Conservation (phyloP, 30 jellyfish, hydroid and myxozoan genomes). For the Hydractinia echinata region DNA sequence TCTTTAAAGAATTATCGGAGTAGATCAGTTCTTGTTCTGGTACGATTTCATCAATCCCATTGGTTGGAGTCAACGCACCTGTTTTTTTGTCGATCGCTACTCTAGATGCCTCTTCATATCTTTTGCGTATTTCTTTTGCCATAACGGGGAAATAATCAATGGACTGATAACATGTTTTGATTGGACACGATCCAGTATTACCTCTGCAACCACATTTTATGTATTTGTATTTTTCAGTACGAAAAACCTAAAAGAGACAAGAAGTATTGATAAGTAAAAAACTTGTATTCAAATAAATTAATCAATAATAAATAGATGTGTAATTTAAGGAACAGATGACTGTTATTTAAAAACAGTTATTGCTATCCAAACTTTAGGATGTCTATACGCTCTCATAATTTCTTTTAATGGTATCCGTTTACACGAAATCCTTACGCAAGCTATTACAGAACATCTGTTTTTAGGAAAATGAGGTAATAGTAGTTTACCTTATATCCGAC, state of each 20-base stretch:
- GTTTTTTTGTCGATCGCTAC: neutral
- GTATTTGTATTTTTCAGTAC: neutral
- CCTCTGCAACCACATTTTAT: neutral
- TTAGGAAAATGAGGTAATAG: neutral
- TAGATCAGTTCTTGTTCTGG: constrained; percentile 1
- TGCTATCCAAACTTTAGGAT: too few species aligned
- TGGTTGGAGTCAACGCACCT: neutral
- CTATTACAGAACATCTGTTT: neutral
- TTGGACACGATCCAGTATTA: neutral
- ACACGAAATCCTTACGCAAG: neutral
- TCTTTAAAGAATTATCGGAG: neutral
- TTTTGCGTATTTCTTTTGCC: neutral
- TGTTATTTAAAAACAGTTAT: too few species aligned
- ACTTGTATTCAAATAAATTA: too few species aligned
- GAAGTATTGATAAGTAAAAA: neutral
- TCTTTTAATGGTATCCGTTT: too few species aligned
- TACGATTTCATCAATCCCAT: neutral
- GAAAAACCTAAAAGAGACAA: neutral
- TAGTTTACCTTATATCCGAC: constrained; percentile 5
- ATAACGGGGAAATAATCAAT: neutral
- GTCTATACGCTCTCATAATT: too few species aligned
- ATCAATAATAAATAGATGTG: too few species aligned
- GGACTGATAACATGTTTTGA: neutral
- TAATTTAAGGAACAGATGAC: too few species aligned
- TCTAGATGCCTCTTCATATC: neutral